Conservation (phyloP, 2,797 vertebrate genomes). For the Vireo griseus region DNA sequence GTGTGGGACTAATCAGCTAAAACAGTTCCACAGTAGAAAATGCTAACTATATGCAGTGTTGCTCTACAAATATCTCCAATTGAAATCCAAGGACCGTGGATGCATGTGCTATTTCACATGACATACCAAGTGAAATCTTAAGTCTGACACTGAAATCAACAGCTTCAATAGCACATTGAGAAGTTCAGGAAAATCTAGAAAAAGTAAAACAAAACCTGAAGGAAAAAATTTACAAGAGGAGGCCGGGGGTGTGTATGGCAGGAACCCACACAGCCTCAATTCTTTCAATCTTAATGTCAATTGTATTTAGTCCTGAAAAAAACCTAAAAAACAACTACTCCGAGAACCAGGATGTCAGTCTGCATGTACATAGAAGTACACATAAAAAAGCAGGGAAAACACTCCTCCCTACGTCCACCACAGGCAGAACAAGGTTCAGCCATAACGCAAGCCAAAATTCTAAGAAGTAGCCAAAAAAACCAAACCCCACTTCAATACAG, state of each 20-base stretch:
- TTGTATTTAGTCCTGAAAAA: neutral
- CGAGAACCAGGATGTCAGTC: neutral
- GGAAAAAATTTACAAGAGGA: neutral
- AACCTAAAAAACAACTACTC: neutral
- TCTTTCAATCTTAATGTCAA: neutral
- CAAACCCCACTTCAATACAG: neutral
- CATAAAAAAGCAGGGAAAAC: neutral
- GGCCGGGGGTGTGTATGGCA: fast-evolving
- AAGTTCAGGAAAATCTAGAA: neutral
- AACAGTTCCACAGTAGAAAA: neutral
- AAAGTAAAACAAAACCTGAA: neutral
- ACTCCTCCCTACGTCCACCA: neutral
- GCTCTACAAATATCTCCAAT: neutral
- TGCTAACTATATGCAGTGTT: fast-evolving
- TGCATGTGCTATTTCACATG: neutral
- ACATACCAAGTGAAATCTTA: neutral
- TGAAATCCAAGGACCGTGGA: neutral
- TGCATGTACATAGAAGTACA: neutral
- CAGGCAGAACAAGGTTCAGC: neutral
- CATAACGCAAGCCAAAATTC: neutral
- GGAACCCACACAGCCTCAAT: neutral
- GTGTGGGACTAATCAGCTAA: neutral
- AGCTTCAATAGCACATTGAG: neutral
- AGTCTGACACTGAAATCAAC: neutral
- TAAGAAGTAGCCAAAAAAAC: neutral